These are phyloP conservation scores for Beaufortia kweichowensis DNA, from an alignment of 2,113 vertebrate species.

Conservation along the genomic window DNA sequence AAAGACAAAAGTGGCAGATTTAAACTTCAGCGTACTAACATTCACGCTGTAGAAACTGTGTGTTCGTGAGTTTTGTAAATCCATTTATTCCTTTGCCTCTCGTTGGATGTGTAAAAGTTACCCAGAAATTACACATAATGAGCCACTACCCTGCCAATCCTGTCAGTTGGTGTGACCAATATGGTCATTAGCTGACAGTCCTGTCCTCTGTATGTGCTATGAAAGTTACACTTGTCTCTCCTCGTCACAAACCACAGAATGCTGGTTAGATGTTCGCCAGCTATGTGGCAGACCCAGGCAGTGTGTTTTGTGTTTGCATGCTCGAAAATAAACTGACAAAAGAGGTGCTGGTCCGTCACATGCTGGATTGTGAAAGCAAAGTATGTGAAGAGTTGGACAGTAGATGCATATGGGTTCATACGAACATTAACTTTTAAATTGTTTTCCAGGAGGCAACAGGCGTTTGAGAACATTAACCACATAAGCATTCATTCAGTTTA, in stretches of 20 bases:
- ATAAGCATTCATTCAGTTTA: conserved; percentile 3
- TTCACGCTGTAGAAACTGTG: conserved; percentile 38
- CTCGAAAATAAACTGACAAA: conserved; percentile 74
- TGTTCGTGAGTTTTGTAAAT: conserved; percentile 67
- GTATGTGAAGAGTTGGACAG: background rate
- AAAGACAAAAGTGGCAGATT: conserved; percentile 45
- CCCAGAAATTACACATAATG: conserved; percentile 75
- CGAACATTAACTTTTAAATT: conserved; percentile 12
- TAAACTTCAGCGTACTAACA: conserved; percentile 49
- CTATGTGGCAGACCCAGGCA: conserved; percentile 62
- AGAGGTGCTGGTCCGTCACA: conserved; percentile 63
- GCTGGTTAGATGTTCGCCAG: conserved; percentile 64
- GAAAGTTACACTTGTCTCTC: conserved; percentile 67
- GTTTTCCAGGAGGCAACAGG: conserved; percentile 2
- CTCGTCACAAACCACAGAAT: conserved; percentile 70
- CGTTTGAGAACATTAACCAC: conserved; percentile 15
- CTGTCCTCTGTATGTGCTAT: conserved; percentile 69
- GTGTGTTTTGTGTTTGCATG: conserved; percentile 68
- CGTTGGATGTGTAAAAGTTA: conserved; percentile 70
- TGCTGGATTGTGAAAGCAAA: conserved; percentile 51
- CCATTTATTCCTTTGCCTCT: conserved; percentile 71
- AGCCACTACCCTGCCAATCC: conserved; percentile 70
- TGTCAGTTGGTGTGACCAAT: conserved; percentile 73
- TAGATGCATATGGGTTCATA: background rate
- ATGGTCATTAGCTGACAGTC: conserved; percentile 70